Evolutionary conservation across 2,797 vertebrate genomes (phyloP).

Genomic region (Cryptoprocta ferox): DNA sequence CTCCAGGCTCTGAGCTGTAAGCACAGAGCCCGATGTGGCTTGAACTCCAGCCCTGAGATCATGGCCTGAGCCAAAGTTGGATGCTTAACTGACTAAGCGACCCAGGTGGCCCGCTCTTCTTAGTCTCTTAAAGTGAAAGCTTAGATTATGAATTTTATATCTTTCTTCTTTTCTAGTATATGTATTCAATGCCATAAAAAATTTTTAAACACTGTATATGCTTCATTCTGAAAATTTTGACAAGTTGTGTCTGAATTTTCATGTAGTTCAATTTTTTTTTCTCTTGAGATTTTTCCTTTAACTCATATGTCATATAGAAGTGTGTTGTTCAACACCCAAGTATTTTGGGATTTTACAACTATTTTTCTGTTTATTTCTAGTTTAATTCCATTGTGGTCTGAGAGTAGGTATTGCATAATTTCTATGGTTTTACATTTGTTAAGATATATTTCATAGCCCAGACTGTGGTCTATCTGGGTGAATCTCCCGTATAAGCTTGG

Average conservation of each 20-base stretch:
- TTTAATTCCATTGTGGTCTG: not conserved
- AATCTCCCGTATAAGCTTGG: not conserved
- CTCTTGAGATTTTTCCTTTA: not conserved
- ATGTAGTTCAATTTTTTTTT: not conserved
- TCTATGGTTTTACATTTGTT: not conserved
- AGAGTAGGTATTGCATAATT: not conserved
- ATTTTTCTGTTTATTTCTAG: not conserved
- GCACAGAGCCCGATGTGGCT: too few species aligned
- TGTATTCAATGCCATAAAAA: not conserved
- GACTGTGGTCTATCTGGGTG: not conserved
- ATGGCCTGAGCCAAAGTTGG: too few species aligned
- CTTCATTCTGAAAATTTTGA: not conserved
- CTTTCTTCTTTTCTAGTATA: not conserved
- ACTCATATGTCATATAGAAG: not conserved
- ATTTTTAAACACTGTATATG: not conserved
- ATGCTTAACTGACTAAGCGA: too few species aligned
- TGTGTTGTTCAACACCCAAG: not conserved
- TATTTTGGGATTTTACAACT: not conserved
- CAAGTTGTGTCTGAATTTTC: not conserved
- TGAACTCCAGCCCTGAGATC: too few species aligned
- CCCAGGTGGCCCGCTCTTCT: not conserved
- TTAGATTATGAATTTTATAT: not conserved
- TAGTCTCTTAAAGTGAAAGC: not conserved
- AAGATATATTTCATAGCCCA: not conserved
- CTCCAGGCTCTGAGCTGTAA: too few species aligned